Evolutionary conservation across 2,113 vertebrate species (phyloP), one percentile per base, ranked within the genome.

Genomic region (Leptosomus discolor): DNA sequence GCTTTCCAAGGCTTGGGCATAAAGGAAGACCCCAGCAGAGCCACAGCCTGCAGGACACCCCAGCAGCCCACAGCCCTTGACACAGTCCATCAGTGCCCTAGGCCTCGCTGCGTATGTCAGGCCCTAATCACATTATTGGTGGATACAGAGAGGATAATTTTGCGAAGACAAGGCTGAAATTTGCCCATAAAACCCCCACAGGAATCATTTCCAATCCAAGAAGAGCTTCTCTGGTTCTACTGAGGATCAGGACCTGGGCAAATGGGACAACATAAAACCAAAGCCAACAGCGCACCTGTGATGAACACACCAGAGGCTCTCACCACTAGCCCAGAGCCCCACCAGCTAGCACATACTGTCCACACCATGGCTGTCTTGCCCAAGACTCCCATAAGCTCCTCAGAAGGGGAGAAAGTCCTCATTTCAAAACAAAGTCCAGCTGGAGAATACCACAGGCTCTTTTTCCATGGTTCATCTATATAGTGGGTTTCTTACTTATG

Each of bases 1-100:
- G 77, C 19, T 18, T n/a, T 76, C 57, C 53, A 45, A 61, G 13
- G 39, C 39, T 27, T 11, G 22, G n/a, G 17, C 45, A 53, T 43
- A 20, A 60, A 8, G 1, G 2, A 58, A 60, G 23, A 3, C 37
- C 6, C 20, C 54, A 4, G 0, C 20, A 17, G 22, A 74, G 19
- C 15, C 41, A 50, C 10, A 17, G 71, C 24, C 39, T 15, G 29
- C 19, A 34, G 45, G 32, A 26, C 11, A 6, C 43, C 41, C 50
- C 61, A 61, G 56, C 39, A 51, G 53, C n/a, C 36, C 5, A 0
- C 32, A 63, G 41, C 9, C 41, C 37, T 23, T 11, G 4, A 37
- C 9, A 20, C 21, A 19, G 53, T 3, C 60, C 29, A 2, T 1
- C 68, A 29, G 12, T 34, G 12, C 34, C 46, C 46, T 11, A 34